phyloP scores from a whole-genome alignment of 1,140 invertebrate genomes.

The Alviniconcha marisindica region DNA sequence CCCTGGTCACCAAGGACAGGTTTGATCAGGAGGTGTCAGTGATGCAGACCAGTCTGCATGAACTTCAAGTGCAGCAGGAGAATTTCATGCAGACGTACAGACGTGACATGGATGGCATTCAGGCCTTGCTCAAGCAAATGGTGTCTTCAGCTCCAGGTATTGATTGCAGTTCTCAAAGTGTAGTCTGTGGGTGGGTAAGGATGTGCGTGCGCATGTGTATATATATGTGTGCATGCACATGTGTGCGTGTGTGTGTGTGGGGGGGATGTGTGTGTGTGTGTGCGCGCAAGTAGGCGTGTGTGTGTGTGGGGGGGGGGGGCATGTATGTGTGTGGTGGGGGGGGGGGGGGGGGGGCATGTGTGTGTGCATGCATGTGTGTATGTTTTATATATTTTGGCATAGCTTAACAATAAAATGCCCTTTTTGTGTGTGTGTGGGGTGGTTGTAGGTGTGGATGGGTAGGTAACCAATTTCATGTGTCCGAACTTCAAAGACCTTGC shows the following conservation, averaged over 20 bases:
- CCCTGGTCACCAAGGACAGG: conserved; percentile 52
- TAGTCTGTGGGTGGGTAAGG: not conserved
- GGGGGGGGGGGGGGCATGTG: too few relatives aligned
- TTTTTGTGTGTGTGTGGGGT: too few relatives aligned
- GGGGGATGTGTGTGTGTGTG: not conserved
- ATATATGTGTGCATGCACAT: not conserved
- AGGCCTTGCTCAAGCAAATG: conserved; percentile 48
- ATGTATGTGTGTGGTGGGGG: too few relatives aligned
- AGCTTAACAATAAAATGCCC: too few relatives aligned
- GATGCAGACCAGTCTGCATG: conserved; percentile 49
- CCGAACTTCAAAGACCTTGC: too few relatives aligned
- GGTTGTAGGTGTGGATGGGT: too few relatives aligned
- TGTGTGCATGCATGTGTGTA: not conserved
- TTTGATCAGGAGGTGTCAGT: conserved; percentile 60
- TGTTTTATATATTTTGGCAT: too few relatives aligned
- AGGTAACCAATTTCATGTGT: too few relatives aligned
- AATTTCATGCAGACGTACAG: conserved; percentile 48
- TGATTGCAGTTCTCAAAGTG: too few relatives aligned
- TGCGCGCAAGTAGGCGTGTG: not conserved
- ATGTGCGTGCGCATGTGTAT: not conserved
- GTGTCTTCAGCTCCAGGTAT: not conserved
- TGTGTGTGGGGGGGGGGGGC: not conserved
- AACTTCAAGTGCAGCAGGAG: conserved; percentile 47
- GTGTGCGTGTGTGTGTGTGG: not conserved
- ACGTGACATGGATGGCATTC: conserved; percentile 51